Conservation (phyloP, 2,888 invertebrate genomes). For the Kryphioiulus occultus region DNA sequence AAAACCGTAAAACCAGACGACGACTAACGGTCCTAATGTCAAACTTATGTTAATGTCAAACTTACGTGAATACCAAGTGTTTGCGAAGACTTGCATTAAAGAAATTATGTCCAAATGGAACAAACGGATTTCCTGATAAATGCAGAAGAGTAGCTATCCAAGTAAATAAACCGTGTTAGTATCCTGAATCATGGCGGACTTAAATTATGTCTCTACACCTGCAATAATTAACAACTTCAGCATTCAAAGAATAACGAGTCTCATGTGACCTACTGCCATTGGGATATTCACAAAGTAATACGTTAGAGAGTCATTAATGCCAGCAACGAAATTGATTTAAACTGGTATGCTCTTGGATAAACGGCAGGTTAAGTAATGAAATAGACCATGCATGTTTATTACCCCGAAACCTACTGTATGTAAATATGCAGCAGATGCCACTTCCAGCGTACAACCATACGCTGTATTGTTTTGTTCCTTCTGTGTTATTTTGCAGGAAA, state of each 20-base stretch:
- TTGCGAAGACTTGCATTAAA: too few species aligned
- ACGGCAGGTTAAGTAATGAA: background rate
- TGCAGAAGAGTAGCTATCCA: background rate
- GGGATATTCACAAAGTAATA: background rate
- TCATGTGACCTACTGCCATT: background rate
- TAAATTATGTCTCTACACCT: background rate
- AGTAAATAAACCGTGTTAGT: background rate
- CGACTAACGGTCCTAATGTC: too few species aligned
- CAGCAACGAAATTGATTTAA: background rate
- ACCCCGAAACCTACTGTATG: background rate
- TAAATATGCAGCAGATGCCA: background rate
- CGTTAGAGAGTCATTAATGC: background rate
- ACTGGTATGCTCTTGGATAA: background rate
- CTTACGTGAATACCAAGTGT: too few species aligned
- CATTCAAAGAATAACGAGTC: background rate
- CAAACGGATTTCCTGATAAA: too few species aligned
- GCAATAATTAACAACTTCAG: background rate
- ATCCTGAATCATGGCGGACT: background rate
- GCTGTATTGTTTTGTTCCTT: background rate
- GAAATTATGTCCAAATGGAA: too few species aligned
- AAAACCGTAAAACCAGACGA: too few species aligned
- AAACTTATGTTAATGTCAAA: too few species aligned
- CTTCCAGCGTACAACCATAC: background rate
- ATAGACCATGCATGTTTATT: background rate
- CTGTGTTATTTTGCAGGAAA: background rate